Base-by-base conservation (phyloP, 1,140 invertebrate genomes). In the Ectropis grisescens region DNA sequence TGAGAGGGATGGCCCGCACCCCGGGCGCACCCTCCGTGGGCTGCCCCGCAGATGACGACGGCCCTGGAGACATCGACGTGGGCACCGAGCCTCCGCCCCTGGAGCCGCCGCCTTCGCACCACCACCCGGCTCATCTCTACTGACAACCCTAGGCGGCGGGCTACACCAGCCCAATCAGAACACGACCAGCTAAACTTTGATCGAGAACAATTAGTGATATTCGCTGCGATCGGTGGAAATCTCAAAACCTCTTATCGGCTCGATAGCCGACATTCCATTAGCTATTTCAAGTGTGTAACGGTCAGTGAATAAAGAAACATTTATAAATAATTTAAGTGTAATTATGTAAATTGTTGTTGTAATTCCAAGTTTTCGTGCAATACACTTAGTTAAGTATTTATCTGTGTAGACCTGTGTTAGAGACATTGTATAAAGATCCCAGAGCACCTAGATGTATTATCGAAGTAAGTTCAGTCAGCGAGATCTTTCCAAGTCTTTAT, bases 311-410 rank as follows among this genome's bases (percentile, higher is more conserved):
- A n/a, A n/a, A n/a, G n/a, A n/a, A n/a, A n/a, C n/a, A n/a, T n/a
- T n/a, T n/a, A n/a, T n/a, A n/a, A n/a, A n/a, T n/a, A n/a, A n/a
- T n/a, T n/a, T 49, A 58, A 54, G 55, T 76, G 71, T 76, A 76
- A 72, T 70, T 76, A 76, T 76, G 71, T 76, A 76, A 56, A 72
- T 70, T 76, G 40, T 56, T 64, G 53, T 40, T 15, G 33, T 59
- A 60, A 58, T 37, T 46, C 60, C 58, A 44, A 49, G 52, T 64
- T 67, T 72, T 68, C 69, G 74, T 79, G 74, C 74, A 79, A 79
- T 79, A 79, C 67, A 56, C 56, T 61, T 75, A 74, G 58, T 79
- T 79, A 74, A 74, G 70, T 76, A 79, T 75, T 76, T 79, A 75
- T 71, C 58, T 61, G 47, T 56, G 61, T 76, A 72, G 66, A 5